phyloP scores from a whole-genome alignment of 2,797 vertebrate species.

The Ispidina picta region DNA sequence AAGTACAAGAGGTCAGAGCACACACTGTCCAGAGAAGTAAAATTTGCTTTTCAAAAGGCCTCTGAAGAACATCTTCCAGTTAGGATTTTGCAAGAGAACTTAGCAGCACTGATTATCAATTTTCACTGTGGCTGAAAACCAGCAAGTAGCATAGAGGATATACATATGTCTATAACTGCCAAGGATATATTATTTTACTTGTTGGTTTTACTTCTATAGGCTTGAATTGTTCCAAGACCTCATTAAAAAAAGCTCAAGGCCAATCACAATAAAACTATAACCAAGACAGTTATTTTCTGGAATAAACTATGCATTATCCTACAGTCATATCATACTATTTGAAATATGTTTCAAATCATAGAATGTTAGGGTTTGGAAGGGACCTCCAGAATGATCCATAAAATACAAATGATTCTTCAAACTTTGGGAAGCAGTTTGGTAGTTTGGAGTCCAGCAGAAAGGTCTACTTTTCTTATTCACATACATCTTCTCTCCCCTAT shows the following conservation, averaged over 20 bases:
- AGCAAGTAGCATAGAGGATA: not conserved
- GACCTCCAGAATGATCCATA: not conserved
- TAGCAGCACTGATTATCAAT: not conserved
- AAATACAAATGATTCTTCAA: not conserved
- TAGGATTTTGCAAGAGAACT: not conserved
- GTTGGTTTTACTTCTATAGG: not conserved
- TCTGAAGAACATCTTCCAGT: not conserved
- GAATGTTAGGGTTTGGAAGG: too few relatives aligned
- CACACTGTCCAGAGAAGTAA: not conserved
- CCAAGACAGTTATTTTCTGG: not conserved
- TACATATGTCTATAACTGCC: not conserved
- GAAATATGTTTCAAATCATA: not conserved
- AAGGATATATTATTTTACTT: not conserved
- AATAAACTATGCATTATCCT: not conserved
- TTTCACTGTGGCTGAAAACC: not conserved
- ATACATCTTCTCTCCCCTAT: not conserved
- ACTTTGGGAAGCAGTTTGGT: not conserved
- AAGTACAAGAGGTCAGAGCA: conserved; percentile 1
- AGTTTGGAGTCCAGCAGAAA: not conserved
- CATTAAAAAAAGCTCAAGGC: not conserved
- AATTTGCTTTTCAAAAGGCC: not conserved
- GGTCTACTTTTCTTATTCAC: not conserved
- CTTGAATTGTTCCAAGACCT: not conserved
- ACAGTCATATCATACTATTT: not conserved
- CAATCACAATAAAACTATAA: not conserved